phyloP scores from a whole-genome alignment of 2,797 vertebrate species.

The Amblyraja radiata region DNA sequence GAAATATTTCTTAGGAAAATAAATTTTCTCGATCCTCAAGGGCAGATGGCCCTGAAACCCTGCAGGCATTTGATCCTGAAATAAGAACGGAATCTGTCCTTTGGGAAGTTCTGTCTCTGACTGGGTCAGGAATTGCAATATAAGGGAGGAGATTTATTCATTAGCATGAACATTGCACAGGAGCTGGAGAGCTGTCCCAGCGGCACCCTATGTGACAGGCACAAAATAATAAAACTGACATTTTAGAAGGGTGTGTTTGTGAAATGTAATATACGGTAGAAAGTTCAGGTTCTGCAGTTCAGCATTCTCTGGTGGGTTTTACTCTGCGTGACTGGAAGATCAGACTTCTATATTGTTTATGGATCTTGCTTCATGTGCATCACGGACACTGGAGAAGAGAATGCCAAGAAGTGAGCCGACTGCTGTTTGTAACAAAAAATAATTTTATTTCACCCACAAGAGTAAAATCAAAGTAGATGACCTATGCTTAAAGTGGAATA shows the following conservation, averaged over 20 bases:
- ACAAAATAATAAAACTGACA: neutral
- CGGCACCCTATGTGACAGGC: neutral
- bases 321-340: neutral
- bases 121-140: neutral
- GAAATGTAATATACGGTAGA: neutral
- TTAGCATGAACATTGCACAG: conserved; percentile 20
- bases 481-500: neutral
- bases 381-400: too few species aligned
- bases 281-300: neutral
- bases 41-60: neutral
- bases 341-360: neutral
- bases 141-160: neutral
- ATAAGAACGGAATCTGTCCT: neutral
- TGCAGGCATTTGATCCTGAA: conserved; percentile 9
- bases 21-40: neutral
- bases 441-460: neutral
- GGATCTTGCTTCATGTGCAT: neutral
- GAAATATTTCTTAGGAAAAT: neutral
- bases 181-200: neutral
- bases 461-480: neutral
- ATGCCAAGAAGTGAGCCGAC: neutral
- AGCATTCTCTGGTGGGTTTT: neutral
- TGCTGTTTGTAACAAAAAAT: neutral
- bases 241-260: too few species aligned
- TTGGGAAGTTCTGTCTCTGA: neutral